A percentile compares a stretch with the other conserved stretches of the same genome.
Conservation (phyloP, 2,888 invertebrate species). For the Drosophila neotestacea region DNA sequence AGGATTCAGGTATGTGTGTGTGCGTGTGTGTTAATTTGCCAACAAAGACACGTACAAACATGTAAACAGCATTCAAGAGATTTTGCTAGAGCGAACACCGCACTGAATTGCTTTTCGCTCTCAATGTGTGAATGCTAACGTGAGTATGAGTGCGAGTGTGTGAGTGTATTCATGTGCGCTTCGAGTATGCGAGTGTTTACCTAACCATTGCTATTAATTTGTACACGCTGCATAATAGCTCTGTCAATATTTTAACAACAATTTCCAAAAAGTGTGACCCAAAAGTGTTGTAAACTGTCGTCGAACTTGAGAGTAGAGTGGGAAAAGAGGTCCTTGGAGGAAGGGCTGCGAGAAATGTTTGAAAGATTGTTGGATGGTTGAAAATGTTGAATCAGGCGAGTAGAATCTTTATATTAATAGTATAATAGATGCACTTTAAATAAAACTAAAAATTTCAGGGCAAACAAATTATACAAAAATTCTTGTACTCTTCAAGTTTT, state of each 20-base stretch:
- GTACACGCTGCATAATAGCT: slow-evolving; percentile 73
- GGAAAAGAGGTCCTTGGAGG: neutral
- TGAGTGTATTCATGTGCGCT: slow-evolving; percentile 35
- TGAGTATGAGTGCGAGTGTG: slow-evolving; percentile 9
- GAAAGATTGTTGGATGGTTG: neutral
- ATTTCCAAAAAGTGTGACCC: slow-evolving; percentile 59
- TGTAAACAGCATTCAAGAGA: slow-evolving; percentile 72
- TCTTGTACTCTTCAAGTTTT: neutral
- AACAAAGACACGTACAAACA: slow-evolving; percentile 75
- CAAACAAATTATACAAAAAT: too few relatives aligned
- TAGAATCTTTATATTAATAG: neutral
- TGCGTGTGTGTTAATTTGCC: slow-evolving; percentile 72
- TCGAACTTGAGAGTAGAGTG: neutral
- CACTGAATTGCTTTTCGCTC: slow-evolving; percentile 56
- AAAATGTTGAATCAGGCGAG: neutral
- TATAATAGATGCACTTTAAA: neutral
- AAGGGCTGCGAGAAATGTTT: neutral
- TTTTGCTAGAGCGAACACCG: slow-evolving; percentile 49
- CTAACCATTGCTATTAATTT: slow-evolving; percentile 73
- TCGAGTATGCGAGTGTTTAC: slow-evolving; percentile 57
- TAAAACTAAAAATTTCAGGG: neutral
- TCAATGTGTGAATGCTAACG: slow-evolving; percentile 22
- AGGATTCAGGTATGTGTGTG: slow-evolving; percentile 48
- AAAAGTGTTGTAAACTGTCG: slow-evolving; percentile 47
- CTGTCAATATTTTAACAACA: slow-evolving; percentile 73